These are phyloP conservation scores for Cyclargus thomasi DNA, from an alignment of 1,140 invertebrate species.

Conservation along the genomic window DNA sequence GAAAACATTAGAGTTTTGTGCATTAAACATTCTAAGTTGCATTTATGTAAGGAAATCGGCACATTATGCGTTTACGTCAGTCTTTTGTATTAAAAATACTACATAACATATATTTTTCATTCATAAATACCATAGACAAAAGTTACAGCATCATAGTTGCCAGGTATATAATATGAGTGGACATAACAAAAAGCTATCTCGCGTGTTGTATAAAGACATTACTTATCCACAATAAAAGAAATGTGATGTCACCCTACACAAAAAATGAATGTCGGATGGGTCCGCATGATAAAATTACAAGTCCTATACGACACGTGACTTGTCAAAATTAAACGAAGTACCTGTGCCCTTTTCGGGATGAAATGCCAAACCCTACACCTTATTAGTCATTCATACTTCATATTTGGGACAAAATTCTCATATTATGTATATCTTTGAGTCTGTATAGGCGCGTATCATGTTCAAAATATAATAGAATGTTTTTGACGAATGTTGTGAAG, in stretches of 20 bases:
- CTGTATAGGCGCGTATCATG: background rate
- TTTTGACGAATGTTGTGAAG: too few species aligned
- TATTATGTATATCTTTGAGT: background rate
- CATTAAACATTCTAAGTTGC: too few species aligned
- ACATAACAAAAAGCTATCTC: too few species aligned
- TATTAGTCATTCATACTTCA: conserved; percentile 1
- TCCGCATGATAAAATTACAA: background rate
- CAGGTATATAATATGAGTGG: too few species aligned
- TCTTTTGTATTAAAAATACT: too few species aligned
- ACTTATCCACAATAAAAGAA: background rate
- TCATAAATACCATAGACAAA: too few species aligned
- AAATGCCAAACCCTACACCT: background rate
- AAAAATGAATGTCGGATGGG: background rate
- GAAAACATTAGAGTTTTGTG: background rate
- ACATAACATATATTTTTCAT: too few species aligned
- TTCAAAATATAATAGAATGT: too few species aligned
- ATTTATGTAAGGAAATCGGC: too few species aligned
- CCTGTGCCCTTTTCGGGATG: background rate
- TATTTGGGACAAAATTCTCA: background rate
- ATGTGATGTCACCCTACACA: background rate
- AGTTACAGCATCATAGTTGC: too few species aligned
- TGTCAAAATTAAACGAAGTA: conserved; percentile 3
- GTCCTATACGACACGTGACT: background rate
- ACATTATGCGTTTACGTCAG: too few species aligned
- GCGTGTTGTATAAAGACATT: too few species aligned